phyloP scores from a whole-genome alignment of 2,797 vertebrate species.

The Muscicapa comitata region DNA sequence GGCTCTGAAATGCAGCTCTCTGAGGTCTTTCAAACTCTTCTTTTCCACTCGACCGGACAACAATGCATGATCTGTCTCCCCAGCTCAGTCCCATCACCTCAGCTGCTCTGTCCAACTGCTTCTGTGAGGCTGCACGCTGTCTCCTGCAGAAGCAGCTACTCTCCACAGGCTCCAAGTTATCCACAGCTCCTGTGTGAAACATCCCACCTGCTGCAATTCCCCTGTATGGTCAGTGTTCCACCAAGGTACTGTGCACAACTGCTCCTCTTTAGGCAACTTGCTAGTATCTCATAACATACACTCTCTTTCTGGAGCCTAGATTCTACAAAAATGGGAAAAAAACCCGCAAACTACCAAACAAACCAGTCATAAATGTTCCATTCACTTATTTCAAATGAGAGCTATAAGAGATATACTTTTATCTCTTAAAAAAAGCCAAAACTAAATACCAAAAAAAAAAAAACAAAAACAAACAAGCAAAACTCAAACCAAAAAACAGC shows the following conservation, averaged over 20 bases:
- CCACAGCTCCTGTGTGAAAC: neutral
- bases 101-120: neutral
- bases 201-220: neutral
- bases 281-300: neutral
- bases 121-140: neutral
- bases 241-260: too few species aligned
- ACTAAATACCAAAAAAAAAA: neutral
- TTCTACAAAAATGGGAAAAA: neutral
- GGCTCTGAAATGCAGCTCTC: neutral
- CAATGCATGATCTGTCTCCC: neutral
- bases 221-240: accelerated
- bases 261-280: neutral
- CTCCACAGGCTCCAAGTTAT: neutral
- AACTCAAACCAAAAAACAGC: neutral
- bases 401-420: neutral
- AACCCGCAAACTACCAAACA: neutral
- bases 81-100: neutral
- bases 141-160: neutral
- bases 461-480: neutral
- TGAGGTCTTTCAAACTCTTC: neutral
- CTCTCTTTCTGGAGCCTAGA: neutral
- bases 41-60: neutral
- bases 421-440: neutral
- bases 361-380: neutral
- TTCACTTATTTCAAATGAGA: neutral